Percentiles rank a stretch among this genome's conserved stretches.
Evolutionary conservation across 2,113 vertebrate genomes (phyloP).

Genomic region (Pimephales promelas): DNA sequence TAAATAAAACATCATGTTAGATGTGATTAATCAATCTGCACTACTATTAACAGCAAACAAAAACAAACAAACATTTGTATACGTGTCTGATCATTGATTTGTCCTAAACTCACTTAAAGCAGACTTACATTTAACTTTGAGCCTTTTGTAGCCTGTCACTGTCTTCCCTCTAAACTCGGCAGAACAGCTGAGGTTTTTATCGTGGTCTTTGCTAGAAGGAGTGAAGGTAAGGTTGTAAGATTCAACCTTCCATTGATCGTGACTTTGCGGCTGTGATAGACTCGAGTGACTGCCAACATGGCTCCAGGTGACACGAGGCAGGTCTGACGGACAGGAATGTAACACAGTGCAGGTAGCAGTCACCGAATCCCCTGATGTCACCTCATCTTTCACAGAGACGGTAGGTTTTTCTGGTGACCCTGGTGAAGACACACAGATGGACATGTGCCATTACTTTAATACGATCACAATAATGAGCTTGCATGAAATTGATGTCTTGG

Average conservation of each 20-base stretch:
- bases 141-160: neutral
- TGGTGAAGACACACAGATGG: conserved; percentile 45
- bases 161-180: conserved; percentile 47
- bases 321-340: conserved; percentile 66
- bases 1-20: too few species aligned
- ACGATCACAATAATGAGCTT: too few species aligned
- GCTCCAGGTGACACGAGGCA: conserved; percentile 69
- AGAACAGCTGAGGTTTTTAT: conserved; percentile 61
- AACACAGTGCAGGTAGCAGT: conserved; percentile 63
- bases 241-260: conserved; percentile 60
- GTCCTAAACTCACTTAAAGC: neutral
- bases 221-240: conserved; percentile 66
- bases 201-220: conserved; percentile 56
- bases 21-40: too few species aligned
- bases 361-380: conserved; percentile 39
- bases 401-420: conserved; percentile 37
- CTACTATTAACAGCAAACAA: neutral
- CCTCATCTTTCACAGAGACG: conserved; percentile 51
- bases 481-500: too few species aligned
- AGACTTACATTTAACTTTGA: conserved; percentile 68
- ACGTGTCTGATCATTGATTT: neutral
- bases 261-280: conserved; percentile 17
- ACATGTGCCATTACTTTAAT: too few species aligned
- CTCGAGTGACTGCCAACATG: conserved; percentile 50
- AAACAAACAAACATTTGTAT: neutral